A percentile compares a stretch with the other conserved stretches of the same genome.
Conservation (phyloP, 2,113 vertebrate species). For the Ctenomys sociabilis region DNA sequence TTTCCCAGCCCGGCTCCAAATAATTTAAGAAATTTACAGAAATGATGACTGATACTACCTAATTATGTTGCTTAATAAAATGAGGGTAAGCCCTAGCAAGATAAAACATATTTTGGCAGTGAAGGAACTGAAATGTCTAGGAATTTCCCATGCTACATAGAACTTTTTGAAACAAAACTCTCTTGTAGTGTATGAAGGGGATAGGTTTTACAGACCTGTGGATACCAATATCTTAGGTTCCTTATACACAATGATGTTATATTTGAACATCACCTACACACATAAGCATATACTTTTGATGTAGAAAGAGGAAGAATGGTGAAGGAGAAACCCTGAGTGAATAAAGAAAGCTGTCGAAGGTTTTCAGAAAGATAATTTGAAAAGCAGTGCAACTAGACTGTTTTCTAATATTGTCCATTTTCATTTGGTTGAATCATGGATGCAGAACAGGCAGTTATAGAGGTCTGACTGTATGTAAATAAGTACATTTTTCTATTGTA, state of each 20-base stretch:
- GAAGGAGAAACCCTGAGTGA: background rate
- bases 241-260: background rate
- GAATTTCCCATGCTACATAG: background rate
- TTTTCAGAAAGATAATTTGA: constrained; percentile 13
- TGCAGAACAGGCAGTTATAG: background rate
- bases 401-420: background rate
- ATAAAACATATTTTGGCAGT: background rate
- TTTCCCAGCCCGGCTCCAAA: background rate
- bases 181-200: background rate
- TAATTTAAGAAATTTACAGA: constrained; percentile 13
- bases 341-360: background rate
- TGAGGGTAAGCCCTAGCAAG: background rate
- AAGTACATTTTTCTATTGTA: constrained; percentile 22
- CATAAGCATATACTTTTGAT: background rate
- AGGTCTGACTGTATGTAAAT: background rate
- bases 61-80: background rate
- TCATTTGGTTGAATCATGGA: background rate
- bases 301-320: background rate
- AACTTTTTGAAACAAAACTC: background rate
- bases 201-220: background rate
- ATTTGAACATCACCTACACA: background rate
- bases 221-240: background rate
- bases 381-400: background rate
- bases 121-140: background rate
- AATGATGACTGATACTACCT: background rate